Evolutionary conservation across 2,797 vertebrate species (phyloP).

Genomic region (Falco berigora): DNA sequence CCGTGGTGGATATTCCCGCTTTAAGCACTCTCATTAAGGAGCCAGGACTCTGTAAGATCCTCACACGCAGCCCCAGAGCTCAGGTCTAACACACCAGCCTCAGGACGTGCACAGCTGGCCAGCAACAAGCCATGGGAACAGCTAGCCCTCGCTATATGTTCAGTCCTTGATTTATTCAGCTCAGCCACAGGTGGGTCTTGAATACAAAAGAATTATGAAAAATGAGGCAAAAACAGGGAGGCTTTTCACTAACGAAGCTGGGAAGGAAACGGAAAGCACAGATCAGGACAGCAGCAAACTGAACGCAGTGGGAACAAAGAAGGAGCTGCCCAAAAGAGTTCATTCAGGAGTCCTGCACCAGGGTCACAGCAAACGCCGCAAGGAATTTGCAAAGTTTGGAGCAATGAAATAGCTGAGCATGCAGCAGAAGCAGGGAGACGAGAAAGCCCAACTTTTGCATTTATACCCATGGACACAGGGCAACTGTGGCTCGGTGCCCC

Average conservation of each 20-base stretch:
- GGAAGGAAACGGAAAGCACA: neutral
- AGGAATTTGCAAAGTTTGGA: neutral
- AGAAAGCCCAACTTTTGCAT: neutral
- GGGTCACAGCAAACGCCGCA: neutral
- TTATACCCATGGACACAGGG: neutral
- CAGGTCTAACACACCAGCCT: neutral
- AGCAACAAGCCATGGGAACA: neutral
- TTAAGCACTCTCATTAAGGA: conserved; percentile 25
- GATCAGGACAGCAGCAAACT: neutral
- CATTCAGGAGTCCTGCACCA: neutral
- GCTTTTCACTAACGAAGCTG: neutral
- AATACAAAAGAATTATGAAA: neutral
- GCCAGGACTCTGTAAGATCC: neutral
- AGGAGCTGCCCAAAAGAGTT: neutral
- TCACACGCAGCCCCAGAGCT: neutral
- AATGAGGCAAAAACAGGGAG: neutral
- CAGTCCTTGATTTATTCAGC: neutral
- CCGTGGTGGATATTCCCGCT: neutral
- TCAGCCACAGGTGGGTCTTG: neutral
- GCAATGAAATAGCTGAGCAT: neutral
- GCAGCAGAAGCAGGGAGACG: fast-evolving
- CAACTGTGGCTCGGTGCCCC: neutral
- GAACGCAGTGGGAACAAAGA: neutral
- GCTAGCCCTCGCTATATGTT: neutral
- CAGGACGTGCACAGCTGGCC: neutral